Base-by-base conservation (phyloP, 1,140 invertebrate species). In the Anagrus nilaparvatae region DNA sequence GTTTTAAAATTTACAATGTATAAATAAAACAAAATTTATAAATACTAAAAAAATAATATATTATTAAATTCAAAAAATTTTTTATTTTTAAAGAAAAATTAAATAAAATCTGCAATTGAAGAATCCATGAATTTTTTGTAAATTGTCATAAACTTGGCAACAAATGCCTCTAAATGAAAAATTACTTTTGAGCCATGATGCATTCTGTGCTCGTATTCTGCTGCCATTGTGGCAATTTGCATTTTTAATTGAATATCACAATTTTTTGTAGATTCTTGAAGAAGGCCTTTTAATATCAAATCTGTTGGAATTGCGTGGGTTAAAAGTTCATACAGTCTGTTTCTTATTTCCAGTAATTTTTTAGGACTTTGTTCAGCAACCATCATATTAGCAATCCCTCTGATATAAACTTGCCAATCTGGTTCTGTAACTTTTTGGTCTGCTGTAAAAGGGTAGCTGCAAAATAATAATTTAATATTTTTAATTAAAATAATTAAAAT, bases 81-180 rank as follows among this genome's bases (percentile, higher is more conserved):
- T 47, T 47, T 49, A 44, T 50, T 48, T 35, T 4, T 40, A 40
- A 40, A 48, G 0, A 37, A 35, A 20, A 36, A 39, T 50, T 41
- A 54, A 24, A 49, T 37, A 46, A 67, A 66, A 32, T 44, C 56
- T 19, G 57, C 75, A 44, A 79, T 60, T 23, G 74, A 75, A 50
- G 80, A 77, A 55, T 85, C 81, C 46, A 90, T 73, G 61, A 84
- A 89, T 52, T 80, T 78, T 52, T 88, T 90, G 64, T 96, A 97
- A 49, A 95, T 79, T 17, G 79, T 76, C 95, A 98, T 98, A 64
- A 96, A 97, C 50, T 87, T 85, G 4, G 89, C 91, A 40, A 95
- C 81, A 75, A 98, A 98, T 13, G 92, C 91, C 70, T 99, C 95
- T 25, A 99, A 70, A 65, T 99, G 93, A 55, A 93, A 95, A 52